phyloP scores from a whole-genome alignment of 2,888 invertebrate genomes.

The Ennomos fuscantarius region DNA sequence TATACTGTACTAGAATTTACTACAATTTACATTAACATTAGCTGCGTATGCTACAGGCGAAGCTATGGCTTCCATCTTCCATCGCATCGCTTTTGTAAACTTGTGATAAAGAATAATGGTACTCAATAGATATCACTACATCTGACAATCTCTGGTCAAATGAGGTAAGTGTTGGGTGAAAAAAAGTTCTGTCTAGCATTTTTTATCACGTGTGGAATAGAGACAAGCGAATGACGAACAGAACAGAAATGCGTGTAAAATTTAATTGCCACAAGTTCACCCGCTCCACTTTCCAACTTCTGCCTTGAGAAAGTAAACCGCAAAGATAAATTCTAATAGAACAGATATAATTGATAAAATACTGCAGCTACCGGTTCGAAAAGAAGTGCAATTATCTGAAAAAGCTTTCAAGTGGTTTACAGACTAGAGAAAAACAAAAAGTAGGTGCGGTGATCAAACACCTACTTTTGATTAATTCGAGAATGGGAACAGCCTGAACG shows the following conservation, averaged over 20 bases:
- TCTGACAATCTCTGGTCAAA: no score
- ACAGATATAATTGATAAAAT: slow-evolving; percentile 23
- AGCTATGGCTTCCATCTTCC: no score
- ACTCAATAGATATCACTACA: no score
- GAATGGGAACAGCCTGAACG: slow-evolving; percentile 13
- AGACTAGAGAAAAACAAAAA: no score
- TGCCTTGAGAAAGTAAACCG: slow-evolving; percentile 23
- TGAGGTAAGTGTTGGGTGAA: no score
- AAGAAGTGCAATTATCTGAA: not conserved
- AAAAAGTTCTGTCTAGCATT: no score
- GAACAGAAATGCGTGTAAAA: slow-evolving; percentile 38
- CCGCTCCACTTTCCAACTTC: slow-evolving; percentile 38
- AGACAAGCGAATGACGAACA: slow-evolving; percentile 14
- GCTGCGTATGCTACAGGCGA: no score
- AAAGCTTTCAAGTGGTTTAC: not conserved
- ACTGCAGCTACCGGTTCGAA: not conserved
- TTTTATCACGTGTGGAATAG: not conserved
- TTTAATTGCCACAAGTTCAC: slow-evolving; percentile 34
- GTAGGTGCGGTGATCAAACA: no score
- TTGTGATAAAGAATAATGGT: no score
- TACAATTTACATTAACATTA: no score
- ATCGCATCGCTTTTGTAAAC: no score
- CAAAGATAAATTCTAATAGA: slow-evolving; percentile 20
- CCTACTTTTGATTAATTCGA: not conserved
- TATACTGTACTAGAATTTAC: no score